A percentile compares a stretch with the other conserved stretches of the same genome.
phyloP scores from a whole-genome alignment of 2,797 vertebrate genomes.

The Cryptoprocta ferox region DNA sequence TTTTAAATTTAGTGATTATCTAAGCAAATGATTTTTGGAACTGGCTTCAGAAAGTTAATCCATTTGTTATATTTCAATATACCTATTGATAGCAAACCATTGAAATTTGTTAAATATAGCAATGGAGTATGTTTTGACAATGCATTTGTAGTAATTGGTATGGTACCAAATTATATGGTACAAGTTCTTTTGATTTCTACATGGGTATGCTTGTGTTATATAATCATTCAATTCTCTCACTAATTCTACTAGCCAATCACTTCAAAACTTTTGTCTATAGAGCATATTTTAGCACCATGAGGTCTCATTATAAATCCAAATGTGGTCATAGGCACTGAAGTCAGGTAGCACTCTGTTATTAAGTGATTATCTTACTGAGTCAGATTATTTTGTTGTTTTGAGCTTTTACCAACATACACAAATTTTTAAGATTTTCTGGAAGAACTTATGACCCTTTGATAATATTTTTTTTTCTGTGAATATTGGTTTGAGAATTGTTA shows the following conservation, averaged over 20 bases:
- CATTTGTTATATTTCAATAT: background rate
- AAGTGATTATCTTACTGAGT: background rate
- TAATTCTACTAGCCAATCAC: background rate
- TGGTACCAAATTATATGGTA: background rate
- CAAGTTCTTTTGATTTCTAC: background rate
- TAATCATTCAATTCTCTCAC: background rate
- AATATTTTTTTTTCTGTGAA: background rate
- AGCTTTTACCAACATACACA: background rate
- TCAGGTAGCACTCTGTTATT: background rate
- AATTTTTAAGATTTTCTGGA: background rate
- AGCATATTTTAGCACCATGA: background rate
- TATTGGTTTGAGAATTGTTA: background rate
- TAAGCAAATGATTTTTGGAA: constrained; percentile 32
- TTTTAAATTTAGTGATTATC: background rate
- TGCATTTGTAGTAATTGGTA: background rate
- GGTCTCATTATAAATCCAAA: constrained; percentile 7
- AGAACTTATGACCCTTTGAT: background rate
- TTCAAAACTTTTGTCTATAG: background rate
- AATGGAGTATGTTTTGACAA: background rate
- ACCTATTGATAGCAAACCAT: background rate
- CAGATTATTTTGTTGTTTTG: background rate
- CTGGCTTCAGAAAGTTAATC: background rate
- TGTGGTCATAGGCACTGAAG: background rate
- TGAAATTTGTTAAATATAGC: background rate
- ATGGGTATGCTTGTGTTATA: background rate